Conservation (phyloP, 2,113 vertebrate genomes). For the Hymenochirus boettgeri region DNA sequence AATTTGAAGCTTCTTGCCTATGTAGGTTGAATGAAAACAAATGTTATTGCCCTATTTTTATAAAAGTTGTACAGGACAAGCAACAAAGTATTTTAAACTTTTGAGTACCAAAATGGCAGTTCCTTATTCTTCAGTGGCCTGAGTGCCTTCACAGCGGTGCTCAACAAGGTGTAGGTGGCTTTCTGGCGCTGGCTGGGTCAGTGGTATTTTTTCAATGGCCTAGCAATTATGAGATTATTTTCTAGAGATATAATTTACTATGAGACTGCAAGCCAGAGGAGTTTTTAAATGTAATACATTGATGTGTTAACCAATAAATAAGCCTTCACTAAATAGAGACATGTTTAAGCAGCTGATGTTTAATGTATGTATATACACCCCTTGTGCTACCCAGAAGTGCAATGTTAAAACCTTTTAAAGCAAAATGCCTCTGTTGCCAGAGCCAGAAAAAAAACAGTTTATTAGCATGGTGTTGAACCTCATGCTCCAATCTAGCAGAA, state of each 20-base stretch:
- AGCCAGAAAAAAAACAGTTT: too few relatives aligned
- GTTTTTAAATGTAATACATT: constrained; percentile 5
- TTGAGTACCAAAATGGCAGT: not conserved
- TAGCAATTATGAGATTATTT: constrained; percentile 43
- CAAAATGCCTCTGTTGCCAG: too few relatives aligned
- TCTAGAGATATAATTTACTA: constrained; percentile 29
- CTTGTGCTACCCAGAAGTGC: not conserved
- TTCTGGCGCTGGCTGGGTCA: constrained; percentile 18
- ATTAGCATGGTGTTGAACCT: too few relatives aligned
- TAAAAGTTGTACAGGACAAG: constrained; percentile 51
- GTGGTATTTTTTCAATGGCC: constrained; percentile 31
- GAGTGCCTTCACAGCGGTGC: not conserved
- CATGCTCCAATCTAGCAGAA: too few relatives aligned
- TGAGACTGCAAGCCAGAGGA: constrained; percentile 38
- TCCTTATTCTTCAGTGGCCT: constrained; percentile 2
- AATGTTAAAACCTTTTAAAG: too few relatives aligned
- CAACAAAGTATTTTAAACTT: constrained; percentile 39
- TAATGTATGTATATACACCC: not conserved
- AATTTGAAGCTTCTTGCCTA: constrained; percentile 51
- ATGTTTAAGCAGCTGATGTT: constrained; percentile 12
- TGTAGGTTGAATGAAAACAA: constrained; percentile 40
- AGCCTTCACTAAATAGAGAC: constrained; percentile 28
- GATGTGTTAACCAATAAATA: constrained; percentile 35
- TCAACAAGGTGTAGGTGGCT: not conserved
- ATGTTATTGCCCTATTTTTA: constrained; percentile 55